Base-by-base conservation (phyloP, 2,113 vertebrate species). In the Smithornis capensis region DNA sequence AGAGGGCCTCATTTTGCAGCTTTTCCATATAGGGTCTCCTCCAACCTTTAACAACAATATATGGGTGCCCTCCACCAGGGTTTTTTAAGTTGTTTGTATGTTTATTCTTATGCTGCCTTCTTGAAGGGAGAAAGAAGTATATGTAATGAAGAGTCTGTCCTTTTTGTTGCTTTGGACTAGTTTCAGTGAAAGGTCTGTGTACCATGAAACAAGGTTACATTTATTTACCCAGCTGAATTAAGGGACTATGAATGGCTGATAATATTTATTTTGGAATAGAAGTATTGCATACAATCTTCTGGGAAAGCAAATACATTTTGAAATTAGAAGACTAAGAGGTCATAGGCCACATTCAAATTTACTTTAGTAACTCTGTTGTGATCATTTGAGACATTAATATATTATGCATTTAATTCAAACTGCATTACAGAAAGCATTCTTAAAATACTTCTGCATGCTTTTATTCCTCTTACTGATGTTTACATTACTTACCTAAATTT, bases 251-350 rank as follows among this genome's bases (percentile, higher is more conserved):
- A 88, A 78, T 77, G 50, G 55, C 67, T 65, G 75, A 29, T 80
- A 64, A 12, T 91, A 82, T 87, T 95, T 95, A 55, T 71, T 95
- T 90, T 94, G 82, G 50, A 86, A 86, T 49, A 86, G 37, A 76
- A 68, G 22, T 65, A 69, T 67, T 68, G 53, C n/a, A 3, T 68
- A 37, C 42, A 42, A 17, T 76, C 53, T 83, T 27, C 53, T 40
- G 28, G 49, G 37, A 93, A 94, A 65, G 45, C n/a, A 92, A 90
- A 94, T 73, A 57, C 7, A 35, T 85, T 94, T 82, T 53, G 11
- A 56, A 76, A 87, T 85, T 78, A 68, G 37, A 88, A 73, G 53
- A 64, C 65, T 68, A 63, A 49, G 40, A 91, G n/a, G 76, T 89
- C 38, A 24, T 60, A 75, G 69, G 31, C 40, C 49, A 57, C 42